Base-by-base conservation (phyloP, 2,113 vertebrate species). In the Marcusenius ussheri region DNA sequence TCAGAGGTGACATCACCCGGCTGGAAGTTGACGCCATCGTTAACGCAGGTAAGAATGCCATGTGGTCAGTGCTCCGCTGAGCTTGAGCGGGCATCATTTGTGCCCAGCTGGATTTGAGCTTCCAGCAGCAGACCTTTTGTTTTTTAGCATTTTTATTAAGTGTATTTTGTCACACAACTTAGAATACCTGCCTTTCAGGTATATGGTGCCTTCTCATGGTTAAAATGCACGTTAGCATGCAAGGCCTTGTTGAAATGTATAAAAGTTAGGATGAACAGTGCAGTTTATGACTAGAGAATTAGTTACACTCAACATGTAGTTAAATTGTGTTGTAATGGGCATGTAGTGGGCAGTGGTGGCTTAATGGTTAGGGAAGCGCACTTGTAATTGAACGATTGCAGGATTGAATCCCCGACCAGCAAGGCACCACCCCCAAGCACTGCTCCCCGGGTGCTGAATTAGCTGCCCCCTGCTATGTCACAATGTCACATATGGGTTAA, bases 11-110 rank as follows among this genome's bases (percentile, higher is more conserved):
- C 88, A 97, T 98, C 95, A 98, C 97, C 85, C 96, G 95, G 91
- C 92, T 98, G 94, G 97, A 98, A 94, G 95, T 98, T 21, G 97
- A 97, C 0, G 96, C 96, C 0, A 95, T 98, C 3, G 95, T 97
- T 90, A 98, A 98, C 2, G 97, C 97, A 88, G 97, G 97, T 98
- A 92, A 94, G 94, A 89, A 15, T 45, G 11, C 53, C 39, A 47
- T 2, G 24, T 46, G 19, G 27, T 8, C 47, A 35, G 80, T 46
- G 17, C 9, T 74, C 66, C n/a, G 27, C 27, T 3, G 62, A 31
- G 62, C 24, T 31, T n/a, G 62, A 70, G 27, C n/a, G 7, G 62
- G 10, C 8, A 11, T 24, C 62, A 0, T 31, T 31, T 70, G 24
- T 31, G 62, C 24, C 10, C 27, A 17, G 3, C 11, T 77, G 70